phyloP scores from a whole-genome alignment of 2,797 vertebrate species.

The Limnodromus scolopaceus region DNA sequence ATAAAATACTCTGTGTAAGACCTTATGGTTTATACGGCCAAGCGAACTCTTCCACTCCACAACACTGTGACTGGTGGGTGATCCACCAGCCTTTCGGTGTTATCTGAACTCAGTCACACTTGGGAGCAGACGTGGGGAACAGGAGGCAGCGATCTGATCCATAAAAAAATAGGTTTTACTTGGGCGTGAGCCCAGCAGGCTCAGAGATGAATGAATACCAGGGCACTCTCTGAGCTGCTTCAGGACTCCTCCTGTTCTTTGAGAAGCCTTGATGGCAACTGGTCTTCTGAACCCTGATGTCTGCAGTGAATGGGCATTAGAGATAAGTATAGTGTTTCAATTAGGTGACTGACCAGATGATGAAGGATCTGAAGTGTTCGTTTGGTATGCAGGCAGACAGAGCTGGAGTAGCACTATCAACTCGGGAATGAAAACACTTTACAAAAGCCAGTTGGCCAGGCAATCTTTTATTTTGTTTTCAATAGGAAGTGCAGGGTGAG shows the following conservation, averaged over 20 bases:
- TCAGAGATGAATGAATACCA: background rate
- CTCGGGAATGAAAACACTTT: background rate
- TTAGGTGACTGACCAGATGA: background rate
- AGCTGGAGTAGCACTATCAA: background rate
- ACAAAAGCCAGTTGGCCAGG: background rate
- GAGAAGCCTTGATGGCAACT: background rate
- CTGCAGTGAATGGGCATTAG: background rate
- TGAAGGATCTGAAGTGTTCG: background rate
- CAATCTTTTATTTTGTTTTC: background rate
- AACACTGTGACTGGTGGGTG: fast-evolving
- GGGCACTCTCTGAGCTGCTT: background rate
- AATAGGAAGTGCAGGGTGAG: background rate
- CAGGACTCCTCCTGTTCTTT: background rate
- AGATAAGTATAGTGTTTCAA: background rate
- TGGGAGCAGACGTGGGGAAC: background rate
- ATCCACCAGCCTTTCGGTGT: background rate
- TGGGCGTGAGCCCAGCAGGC: background rate
- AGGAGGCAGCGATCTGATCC: background rate
- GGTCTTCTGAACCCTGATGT: background rate
- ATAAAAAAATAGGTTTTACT: background rate
- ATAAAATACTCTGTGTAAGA: background rate
- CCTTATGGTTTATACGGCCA: background rate
- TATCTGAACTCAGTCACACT: background rate
- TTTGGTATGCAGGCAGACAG: background rate
- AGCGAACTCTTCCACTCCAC: background rate